Conservation (phyloP, 2,797 vertebrate genomes). For the Oreochromis mossambicus region DNA sequence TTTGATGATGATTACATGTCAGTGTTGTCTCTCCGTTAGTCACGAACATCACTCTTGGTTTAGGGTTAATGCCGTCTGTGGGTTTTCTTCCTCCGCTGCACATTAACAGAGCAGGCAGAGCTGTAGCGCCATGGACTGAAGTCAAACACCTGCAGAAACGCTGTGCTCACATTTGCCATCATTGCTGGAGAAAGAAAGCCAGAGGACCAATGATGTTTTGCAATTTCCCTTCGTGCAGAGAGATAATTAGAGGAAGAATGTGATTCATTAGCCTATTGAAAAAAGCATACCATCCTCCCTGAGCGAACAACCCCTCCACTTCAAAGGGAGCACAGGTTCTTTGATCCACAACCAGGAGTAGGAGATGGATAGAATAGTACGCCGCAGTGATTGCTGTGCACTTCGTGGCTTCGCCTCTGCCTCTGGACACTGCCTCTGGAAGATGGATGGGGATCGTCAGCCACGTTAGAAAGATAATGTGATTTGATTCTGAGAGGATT, state of each 20-base stretch:
- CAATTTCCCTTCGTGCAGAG: constrained; percentile 39
- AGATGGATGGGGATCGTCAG: constrained; percentile 63
- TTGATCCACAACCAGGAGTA: constrained; percentile 60
- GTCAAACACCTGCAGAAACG: constrained; percentile 53
- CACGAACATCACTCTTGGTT: constrained; percentile 29
- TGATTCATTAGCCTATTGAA: constrained; percentile 72
- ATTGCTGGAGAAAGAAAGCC: constrained; percentile 23
- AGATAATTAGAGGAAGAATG: constrained; percentile 71
- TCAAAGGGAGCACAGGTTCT: constrained; percentile 64
- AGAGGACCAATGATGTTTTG: constrained; percentile 42
- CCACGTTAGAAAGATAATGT: constrained; percentile 56
- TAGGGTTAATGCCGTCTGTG: constrained; percentile 61
- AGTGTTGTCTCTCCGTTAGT: constrained; percentile 17
- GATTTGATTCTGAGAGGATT: constrained; percentile 55
- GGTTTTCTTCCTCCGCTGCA: constrained; percentile 45
- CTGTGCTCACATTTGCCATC: constrained; percentile 12
- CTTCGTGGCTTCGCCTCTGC: constrained; percentile 34
- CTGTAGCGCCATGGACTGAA: constrained; percentile 26
- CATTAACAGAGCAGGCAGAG: constrained; percentile 27
- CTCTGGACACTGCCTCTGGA: constrained; percentile 45
- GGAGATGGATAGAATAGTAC: constrained; percentile 35
- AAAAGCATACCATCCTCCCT: constrained; percentile 45
- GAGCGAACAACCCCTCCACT: constrained; percentile 45
- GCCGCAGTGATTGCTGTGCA: constrained; percentile 47
- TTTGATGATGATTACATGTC: constrained; percentile 57